Base-by-base conservation (phyloP, 2,888 invertebrate genomes). In the Mesochorus sp. region DNA sequence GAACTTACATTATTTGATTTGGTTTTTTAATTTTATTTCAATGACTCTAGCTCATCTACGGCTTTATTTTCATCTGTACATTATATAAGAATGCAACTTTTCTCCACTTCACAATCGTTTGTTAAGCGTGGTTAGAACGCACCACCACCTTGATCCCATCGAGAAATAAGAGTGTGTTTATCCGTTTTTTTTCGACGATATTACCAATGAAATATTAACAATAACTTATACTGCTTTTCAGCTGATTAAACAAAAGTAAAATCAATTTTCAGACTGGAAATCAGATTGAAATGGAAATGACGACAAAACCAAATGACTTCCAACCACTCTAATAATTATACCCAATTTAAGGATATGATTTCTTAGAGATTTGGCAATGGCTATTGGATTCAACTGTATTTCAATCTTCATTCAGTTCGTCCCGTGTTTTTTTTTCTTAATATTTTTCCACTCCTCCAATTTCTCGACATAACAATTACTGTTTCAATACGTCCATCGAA, bases 41-140 rank as follows among this genome's bases (percentile, higher is more conserved):
- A 44, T 24, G 14, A 17, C 31, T 42, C 26, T 14, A 5, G 21
- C 26, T 47, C 24, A 24, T 12, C 44, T 1, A 31, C 47, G 17
- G 4, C 14, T 12, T 3, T 49, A 3, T 61, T 26, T 26, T 24
- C 42, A 14, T 8, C 19, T 57, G 1, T 6, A 17, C 10, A 24
- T 28, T 5, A 26, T 12, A 49, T 37, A 0, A 24, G 17, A 44
- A 6, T 0, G 2, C 3, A 2, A 19, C 3, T 31, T 12, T 34
- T 49, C 78, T 66, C 64, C 70, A 51, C 44, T 39, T 70, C 57
- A 10, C 28, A 57, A 68, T 64, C 17, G n/a, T n/a, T 73, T 49
- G 24, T 31, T 10, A 17, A 14, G 19, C 4, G 17, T 42, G 10
- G 72, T 17, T 17, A 28, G 31, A 21, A 14, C 10, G 19, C 14